Base-by-base conservation (phyloP, 2,888 invertebrate species). In the Micoletzkya japonica region DNA sequence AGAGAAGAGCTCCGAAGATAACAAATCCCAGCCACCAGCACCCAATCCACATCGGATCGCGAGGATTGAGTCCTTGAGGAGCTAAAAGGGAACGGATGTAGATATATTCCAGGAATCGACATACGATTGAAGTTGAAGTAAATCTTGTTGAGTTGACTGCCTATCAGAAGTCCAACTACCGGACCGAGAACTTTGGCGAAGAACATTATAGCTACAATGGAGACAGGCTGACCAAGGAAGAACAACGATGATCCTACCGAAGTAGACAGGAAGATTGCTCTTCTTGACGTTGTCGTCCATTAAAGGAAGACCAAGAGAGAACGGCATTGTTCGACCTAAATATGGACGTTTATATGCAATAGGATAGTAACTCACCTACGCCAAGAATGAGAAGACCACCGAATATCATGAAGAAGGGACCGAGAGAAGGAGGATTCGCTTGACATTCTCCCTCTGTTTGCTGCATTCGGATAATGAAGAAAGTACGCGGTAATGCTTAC, bases 1-100 rank as follows among this genome's bases (percentile, higher is more conserved):
- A 76, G 7, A 79, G 72, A 37, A 77, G 68, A 14, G 70, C 52
- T 32, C 74, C 77, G 61, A 79, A 77, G 32, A 79, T 76, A 4
- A 86, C 70, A 75, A 86, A 87, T n/a, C 86, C 86, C 30, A 87
- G 74, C 87, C 86, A 86, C 87, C 87, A 87, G 4, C 86, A 86
- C 0, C 87, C 87, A 26, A 87, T 87, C 87, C 87, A 87, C 71
- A 86, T 82, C 1, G 87, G 87, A 74, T 87, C 87, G 1, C 78
- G 77, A 1, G 86, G 82, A 4, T 82, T 81, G 36, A 87, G 71
- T 14, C 84, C 85, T 39, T 74, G 76, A 4, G 85, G 85, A n/a
- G 81, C 85, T 85, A 71, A 70, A 79, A 74, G 3, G 7, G 32
- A 52, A n/a, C n/a, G 26, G 24, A 14, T 14, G 26, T 14, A 7